Evolutionary conservation across 2,113 vertebrate genomes (phyloP).

Genomic region (Tetrax tetrax): DNA sequence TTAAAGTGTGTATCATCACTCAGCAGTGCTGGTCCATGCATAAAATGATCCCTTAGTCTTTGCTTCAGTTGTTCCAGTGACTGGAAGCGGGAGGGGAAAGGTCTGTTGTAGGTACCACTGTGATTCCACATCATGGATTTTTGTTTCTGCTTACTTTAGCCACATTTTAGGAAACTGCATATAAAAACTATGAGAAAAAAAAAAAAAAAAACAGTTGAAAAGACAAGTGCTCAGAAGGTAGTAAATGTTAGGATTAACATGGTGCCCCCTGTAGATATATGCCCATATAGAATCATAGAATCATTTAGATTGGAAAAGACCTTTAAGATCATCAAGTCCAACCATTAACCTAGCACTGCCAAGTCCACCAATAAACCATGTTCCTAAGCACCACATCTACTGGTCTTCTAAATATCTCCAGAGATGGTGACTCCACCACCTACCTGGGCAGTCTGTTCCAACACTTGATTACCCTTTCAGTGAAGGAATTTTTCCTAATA

Average conservation of each 20-base stretch:
- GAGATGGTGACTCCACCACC: too few relatives aligned
- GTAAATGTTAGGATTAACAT: neutral
- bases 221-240: neutral
- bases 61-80: neutral
- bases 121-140: neutral
- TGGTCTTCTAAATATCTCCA: too few relatives aligned
- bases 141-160: neutral
- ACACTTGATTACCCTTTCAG: too few relatives aligned
- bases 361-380: too few relatives aligned
- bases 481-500: too few relatives aligned
- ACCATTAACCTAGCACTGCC: too few relatives aligned
- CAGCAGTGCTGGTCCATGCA: neutral
- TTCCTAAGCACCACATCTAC: too few relatives aligned
- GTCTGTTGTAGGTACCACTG: neutral
- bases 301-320: too few relatives aligned
- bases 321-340: too few relatives aligned
- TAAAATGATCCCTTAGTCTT: neutral
- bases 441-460: too few relatives aligned
- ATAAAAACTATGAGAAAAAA: neutral
- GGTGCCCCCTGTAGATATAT: neutral
- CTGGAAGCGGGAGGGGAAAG: neutral
- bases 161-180: neutral
- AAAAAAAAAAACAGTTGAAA: neutral
- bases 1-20: neutral
- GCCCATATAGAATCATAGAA: neutral